Evolutionary conservation across 2,888 invertebrate species (phyloP).

Genomic region (Ennomos quercinarius): DNA sequence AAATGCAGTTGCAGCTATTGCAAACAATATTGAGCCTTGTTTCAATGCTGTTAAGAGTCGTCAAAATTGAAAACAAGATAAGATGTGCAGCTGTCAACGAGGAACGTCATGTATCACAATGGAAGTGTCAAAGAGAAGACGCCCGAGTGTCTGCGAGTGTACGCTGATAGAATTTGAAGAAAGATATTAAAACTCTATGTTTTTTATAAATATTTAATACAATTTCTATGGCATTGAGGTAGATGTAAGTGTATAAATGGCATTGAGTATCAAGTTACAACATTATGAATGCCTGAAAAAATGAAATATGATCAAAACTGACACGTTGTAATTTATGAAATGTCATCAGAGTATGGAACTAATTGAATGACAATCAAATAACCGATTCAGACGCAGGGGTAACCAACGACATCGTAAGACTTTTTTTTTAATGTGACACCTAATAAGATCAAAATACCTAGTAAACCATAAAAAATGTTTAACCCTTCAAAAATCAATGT

Average conservation of each 20-base stretch:
- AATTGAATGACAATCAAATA: too few species aligned
- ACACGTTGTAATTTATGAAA: conserved; percentile 3
- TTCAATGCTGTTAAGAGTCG: conserved; percentile 35
- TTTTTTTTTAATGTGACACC: too few species aligned
- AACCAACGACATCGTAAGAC: too few species aligned
- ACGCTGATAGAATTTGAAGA: conserved; percentile 52
- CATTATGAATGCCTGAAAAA: neutral
- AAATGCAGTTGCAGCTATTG: conserved; percentile 41
- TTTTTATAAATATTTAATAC: conserved; percentile 22
- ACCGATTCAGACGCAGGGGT: too few species aligned
- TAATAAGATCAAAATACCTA: too few species aligned
- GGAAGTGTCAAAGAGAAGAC: conserved; percentile 66
- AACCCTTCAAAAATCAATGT: too few species aligned
- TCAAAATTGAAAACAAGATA: conserved; percentile 20
- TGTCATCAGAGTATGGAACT: neutral
- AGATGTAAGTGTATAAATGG: conserved; percentile 4
- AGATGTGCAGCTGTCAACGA: conserved; percentile 67
- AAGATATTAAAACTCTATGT: conserved; percentile 44
- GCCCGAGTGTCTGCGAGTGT: conserved; percentile 54
- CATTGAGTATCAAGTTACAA: neutral
- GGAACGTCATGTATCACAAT: conserved; percentile 69
- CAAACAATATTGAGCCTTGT: conserved; percentile 47
- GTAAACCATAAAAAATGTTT: too few species aligned
- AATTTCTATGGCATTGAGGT: conserved; percentile 10
- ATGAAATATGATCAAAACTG: conserved; percentile 1